phyloP scores from a whole-genome alignment of 2,113 vertebrate species.

The Coptodon rendalli region DNA sequence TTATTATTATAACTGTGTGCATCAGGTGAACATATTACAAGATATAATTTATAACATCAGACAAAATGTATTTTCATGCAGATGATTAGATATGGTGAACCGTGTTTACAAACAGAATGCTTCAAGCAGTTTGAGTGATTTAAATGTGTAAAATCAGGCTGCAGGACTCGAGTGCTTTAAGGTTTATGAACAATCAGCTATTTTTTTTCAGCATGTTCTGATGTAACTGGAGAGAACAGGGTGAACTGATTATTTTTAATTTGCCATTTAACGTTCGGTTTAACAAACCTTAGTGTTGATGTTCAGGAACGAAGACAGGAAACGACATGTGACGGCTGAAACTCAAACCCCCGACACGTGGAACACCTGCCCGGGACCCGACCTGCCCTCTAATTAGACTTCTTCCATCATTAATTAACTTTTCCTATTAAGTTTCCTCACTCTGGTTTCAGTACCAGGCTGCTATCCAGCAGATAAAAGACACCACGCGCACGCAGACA shows the following conservation, averaged over 20 bases:
- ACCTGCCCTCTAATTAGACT: constrained; percentile 7
- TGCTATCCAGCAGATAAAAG: constrained; percentile 1
- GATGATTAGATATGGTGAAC: background rate
- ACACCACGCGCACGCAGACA: background rate
- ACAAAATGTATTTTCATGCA: background rate
- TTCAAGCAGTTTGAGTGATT: background rate
- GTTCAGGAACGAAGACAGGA: background rate
- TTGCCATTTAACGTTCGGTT: accelerated
- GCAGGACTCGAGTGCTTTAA: background rate
- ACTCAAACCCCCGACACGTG: background rate
- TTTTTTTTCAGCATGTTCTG: background rate
- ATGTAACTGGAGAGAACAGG: background rate
- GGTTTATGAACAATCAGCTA: background rate
- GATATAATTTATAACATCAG: background rate
- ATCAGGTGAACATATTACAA: background rate
- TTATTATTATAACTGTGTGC: background rate
- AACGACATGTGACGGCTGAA: background rate
- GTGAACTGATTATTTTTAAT: background rate
- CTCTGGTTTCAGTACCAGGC: background rate
- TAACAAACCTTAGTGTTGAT: background rate
- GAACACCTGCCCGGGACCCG: background rate
- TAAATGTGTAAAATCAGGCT: background rate
- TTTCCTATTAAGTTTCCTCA: constrained; percentile 11
- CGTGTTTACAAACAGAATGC: background rate
- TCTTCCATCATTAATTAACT: constrained; percentile 38